These are phyloP conservation scores for Diabrotica balteata DNA, from an alignment of 2,888 invertebrate genomes.

Conservation along the genomic window DNA sequence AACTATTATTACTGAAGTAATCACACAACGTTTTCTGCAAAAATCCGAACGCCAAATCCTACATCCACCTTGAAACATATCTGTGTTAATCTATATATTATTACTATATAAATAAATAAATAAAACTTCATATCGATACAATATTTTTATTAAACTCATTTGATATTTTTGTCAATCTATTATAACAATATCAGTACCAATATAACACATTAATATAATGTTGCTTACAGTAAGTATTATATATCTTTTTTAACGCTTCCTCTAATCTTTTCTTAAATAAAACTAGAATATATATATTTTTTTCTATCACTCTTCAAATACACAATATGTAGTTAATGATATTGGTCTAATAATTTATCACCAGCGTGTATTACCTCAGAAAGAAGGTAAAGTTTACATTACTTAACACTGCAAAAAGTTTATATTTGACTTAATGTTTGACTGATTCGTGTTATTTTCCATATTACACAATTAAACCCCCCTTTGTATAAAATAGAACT, in stretches of 20 bases:
- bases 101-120: too few relatives aligned
- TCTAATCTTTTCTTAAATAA: not conserved
- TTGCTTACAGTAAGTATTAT: conserved; percentile 23
- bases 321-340: conserved; percentile 17
- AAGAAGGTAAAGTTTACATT: too few relatives aligned
- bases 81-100: too few relatives aligned
- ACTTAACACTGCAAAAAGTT: too few relatives aligned
- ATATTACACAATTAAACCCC: too few relatives aligned
- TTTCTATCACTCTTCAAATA: conserved; percentile 20
- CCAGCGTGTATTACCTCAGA: not conserved
- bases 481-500: too few relatives aligned
- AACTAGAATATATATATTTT: not conserved
- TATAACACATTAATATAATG: conserved; percentile 47
- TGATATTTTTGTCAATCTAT: conserved; percentile 37
- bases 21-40: too few relatives aligned
- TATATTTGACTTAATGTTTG: too few relatives aligned
- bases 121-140: not conserved
- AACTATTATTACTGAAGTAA: too few relatives aligned
- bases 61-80: too few relatives aligned
- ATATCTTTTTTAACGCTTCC: not conserved
- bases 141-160: conserved; percentile 33
- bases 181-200: conserved; percentile 49
- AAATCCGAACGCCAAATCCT: too few relatives aligned
- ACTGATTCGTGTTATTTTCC: too few relatives aligned
- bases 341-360: conserved; percentile 18